Conservation (phyloP, 2,888 invertebrate genomes). For the Eilema caniola region DNA sequence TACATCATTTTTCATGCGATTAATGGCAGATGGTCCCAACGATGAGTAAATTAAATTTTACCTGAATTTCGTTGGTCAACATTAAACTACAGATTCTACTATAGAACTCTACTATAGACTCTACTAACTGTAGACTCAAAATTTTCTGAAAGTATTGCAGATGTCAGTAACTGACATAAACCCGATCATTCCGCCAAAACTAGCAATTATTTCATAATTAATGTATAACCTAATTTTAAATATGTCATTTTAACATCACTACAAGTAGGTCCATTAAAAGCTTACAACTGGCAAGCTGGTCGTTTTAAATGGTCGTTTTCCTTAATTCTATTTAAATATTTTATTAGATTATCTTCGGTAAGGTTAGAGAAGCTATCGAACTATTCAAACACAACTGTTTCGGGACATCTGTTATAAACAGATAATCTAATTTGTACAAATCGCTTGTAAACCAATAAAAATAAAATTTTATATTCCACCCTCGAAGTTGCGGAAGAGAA, state of each 20-base stretch:
- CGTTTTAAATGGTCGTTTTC: neutral
- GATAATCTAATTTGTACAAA: slow-evolving; percentile 82
- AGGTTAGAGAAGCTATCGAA: slow-evolving; percentile 28
- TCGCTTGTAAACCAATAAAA: slow-evolving; percentile 71
- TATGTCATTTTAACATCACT: neutral
- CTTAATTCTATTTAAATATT: slow-evolving; percentile 26
- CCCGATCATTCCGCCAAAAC: no score
- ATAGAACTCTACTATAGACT: no score
- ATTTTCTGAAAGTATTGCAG: no score
- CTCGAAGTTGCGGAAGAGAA: slow-evolving; percentile 48
- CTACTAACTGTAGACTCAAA: no score
- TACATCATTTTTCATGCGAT: slow-evolving; percentile 14
- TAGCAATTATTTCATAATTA: no score
- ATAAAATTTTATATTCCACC: slow-evolving; percentile 59
- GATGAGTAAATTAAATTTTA: no score
- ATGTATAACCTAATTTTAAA: neutral
- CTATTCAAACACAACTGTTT: slow-evolving; percentile 60
- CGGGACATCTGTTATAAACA: slow-evolving; percentile 60
- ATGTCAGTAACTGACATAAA: no score
- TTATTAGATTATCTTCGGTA: slow-evolving; percentile 24
- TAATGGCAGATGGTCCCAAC: slow-evolving; percentile 25
- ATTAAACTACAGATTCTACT: neutral
- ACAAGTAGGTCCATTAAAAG: neutral
- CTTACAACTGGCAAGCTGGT: neutral
- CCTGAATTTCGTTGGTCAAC: no score